Percentiles rank a stretch among this genome's conserved stretches.
Conservation (phyloP, 2,113 vertebrate genomes). For the Eretmochelys imbricata region DNA sequence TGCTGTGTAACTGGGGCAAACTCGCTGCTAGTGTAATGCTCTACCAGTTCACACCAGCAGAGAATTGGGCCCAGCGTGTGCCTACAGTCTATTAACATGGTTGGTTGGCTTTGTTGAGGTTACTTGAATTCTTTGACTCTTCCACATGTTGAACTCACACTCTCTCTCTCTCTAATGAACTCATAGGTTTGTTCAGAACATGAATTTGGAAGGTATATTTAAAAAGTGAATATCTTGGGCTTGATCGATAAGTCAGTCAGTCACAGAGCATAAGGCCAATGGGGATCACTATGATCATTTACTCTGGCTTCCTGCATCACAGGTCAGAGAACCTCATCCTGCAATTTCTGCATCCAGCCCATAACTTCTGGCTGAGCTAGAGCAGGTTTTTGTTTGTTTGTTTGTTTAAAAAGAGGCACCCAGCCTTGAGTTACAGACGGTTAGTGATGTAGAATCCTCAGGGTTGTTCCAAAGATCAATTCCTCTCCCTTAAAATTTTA, state of each 20-base stretch:
- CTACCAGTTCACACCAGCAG: neutral
- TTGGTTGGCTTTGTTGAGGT: neutral
- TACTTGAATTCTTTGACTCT: neutral
- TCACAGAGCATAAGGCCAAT: neutral
- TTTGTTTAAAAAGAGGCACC: neutral
- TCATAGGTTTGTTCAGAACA: neutral
- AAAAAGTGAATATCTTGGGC: neutral
- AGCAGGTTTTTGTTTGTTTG: neutral
- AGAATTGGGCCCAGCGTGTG: neutral
- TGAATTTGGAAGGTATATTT: neutral
- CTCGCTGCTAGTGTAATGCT: neutral
- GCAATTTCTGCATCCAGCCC: neutral
- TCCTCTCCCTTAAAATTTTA: neutral
- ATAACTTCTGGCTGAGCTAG: neutral
- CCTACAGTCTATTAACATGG: neutral
- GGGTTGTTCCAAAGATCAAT: neutral
- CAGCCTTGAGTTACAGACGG: neutral
- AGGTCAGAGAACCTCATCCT: neutral
- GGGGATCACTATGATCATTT: neutral
- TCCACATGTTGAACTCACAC: neutral
- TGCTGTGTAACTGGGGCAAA: neutral
- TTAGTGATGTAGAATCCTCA: neutral
- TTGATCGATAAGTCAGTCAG: neutral
- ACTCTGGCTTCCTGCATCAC: no score
- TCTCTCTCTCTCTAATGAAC: neutral